Percentiles rank a stretch among this genome's conserved stretches.
Conservation (phyloP, 2,797 vertebrate genomes). For the Leptodactylus fallax region DNA sequence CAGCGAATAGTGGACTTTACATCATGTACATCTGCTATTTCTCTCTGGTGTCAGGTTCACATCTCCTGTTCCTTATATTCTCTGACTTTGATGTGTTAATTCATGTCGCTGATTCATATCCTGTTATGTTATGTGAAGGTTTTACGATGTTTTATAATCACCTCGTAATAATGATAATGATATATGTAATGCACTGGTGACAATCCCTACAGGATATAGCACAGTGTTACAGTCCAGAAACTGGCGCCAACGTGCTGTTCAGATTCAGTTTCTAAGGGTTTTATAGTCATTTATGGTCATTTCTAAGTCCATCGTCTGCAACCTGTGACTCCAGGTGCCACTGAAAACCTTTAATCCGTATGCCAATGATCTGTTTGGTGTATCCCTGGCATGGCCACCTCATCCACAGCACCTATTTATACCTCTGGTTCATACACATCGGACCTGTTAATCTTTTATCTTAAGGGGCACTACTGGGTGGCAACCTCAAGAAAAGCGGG, state of each 20-base stretch:
- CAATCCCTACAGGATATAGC: not conserved
- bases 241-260: not conserved
- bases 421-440: no score
- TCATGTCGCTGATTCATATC: not conserved
- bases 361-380: no score
- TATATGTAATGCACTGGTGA: not conserved
- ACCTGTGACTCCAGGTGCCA: no score
- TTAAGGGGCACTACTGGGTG: no score
- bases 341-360: no score
- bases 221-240: not conserved
- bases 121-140: not conserved
- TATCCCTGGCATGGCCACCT: no score
- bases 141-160: not conserved
- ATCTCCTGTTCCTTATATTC: not conserved
- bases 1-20: no score
- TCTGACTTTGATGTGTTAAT: slow-evolving; percentile 16
- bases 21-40: not conserved
- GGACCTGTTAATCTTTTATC: no score
- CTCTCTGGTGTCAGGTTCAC: not conserved
- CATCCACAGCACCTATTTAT: no score
- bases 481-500: no score
- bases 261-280: not conserved
- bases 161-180: not conserved
- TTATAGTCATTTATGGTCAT: no score
- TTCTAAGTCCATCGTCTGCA: no score